These are phyloP conservation scores for Apodemus agrarius DNA, from an alignment of 2,797 vertebrate genomes.

Conservation along the genomic window DNA sequence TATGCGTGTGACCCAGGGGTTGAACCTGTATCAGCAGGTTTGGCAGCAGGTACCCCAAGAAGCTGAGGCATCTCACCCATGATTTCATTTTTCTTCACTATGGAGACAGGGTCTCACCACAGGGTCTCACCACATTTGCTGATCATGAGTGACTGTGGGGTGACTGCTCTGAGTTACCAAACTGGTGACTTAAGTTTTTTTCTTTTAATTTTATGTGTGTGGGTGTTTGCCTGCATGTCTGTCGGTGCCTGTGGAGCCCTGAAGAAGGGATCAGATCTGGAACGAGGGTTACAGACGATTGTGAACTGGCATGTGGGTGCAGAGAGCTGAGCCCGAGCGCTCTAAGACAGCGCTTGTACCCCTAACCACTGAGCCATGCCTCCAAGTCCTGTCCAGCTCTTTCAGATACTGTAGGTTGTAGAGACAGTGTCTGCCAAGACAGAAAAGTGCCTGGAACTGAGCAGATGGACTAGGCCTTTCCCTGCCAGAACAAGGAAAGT, in stretches of 20 bases:
- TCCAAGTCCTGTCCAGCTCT: not conserved
- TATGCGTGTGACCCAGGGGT: not conserved
- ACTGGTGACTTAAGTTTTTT: not conserved
- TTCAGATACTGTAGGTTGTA: not conserved
- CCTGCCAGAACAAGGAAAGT: not conserved
- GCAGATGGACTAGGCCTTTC: not conserved
- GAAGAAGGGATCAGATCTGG: not conserved
- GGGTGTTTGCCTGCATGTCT: not conserved
- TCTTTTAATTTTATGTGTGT: not conserved
- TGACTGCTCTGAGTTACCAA: not conserved
- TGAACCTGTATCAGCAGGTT: not conserved
- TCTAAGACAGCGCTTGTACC: not conserved
- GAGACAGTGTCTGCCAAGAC: not conserved
- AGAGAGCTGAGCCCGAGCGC: not conserved
- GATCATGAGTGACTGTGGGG: not conserved
- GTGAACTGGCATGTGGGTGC: not conserved
- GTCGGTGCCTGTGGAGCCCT: not conserved
- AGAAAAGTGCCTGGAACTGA: not conserved
- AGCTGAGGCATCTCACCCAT: not conserved
- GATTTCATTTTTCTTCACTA: not conserved
- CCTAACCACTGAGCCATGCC: not conserved
- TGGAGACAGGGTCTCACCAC: not conserved
- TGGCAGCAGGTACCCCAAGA: not conserved
- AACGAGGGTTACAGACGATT: not conserved
- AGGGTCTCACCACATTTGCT: not conserved